Evolutionary conservation across 2,888 invertebrate genomes (phyloP), one percentile per base, ranked within the genome.

Genomic region (Polymixis lichenea): DNA sequence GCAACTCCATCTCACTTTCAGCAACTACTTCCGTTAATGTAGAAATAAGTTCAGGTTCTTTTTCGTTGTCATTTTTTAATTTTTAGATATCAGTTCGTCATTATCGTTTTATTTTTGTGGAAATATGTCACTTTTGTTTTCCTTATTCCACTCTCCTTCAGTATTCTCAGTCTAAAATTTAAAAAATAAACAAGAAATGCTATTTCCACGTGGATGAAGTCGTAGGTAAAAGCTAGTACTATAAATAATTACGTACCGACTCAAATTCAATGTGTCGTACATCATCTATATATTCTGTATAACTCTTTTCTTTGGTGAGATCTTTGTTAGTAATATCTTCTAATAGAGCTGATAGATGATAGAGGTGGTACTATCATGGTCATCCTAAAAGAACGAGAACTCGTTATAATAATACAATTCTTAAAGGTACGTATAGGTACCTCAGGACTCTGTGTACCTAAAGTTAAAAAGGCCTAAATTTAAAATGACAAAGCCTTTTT

Each of bases 301-400:
- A 65, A 65, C 49, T 65, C 15, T 65, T 65, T 65, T 65, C n/a
- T 65, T 65, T 49, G 65, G 49, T 65, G 28, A 49, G 11, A 19
- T 49, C 17, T 28, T 65, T 65, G 25, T 65, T 65, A 65, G 46
- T 65, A 49, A 65, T 49, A 65, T 65, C 65, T 65, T 28, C 19
- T 65, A 65, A 65, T 49, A 65, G 65, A 49, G 28, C 65, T 65
- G n/a, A n/a, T n/a, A n/a, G n/a, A n/a, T n/a, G n/a, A n/a, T n/a
- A n/a, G 7, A 28, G 9, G 61, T 61, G 65, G 46, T 65, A 1
- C 65, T 28, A 49, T 65, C 65, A 49, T 19, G 32, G 4, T 32
- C 32, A 32, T 32, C 49, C 65, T 49, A 49, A 65, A 49, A 65
- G 49, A 65, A 65, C 49, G 65, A 65, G 25, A 49, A 49, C 64